phyloP scores from a whole-genome alignment of 2,888 invertebrate genomes.

The Crossocerus cetratus region DNA sequence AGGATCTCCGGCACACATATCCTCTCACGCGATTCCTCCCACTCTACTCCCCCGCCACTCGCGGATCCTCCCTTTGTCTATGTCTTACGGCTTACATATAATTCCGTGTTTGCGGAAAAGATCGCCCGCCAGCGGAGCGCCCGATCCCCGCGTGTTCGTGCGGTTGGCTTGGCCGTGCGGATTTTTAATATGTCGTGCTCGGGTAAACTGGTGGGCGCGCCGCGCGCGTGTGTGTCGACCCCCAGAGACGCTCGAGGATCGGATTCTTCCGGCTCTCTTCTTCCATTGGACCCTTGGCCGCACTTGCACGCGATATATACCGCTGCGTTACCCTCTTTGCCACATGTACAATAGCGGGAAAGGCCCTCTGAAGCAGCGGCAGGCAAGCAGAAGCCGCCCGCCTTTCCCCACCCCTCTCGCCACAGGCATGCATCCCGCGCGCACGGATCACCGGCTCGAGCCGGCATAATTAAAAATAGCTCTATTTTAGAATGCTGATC shows the following conservation, averaged over 20 bases:
- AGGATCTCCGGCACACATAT: constrained; percentile 12
- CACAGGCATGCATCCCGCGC: constrained; percentile 10
- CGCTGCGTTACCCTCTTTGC: constrained; percentile 81
- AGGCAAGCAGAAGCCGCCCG: constrained; percentile 52
- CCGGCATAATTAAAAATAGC: constrained; percentile 75
- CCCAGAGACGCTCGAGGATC: constrained; percentile 34
- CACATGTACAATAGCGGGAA: constrained; percentile 39
- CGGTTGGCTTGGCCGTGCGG: constrained; percentile 61
- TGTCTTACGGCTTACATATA: constrained; percentile 82
- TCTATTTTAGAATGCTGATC: constrained; percentile 72
- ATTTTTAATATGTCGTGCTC: constrained; percentile 74
- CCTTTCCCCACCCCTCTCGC: neutral
- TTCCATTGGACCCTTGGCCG: constrained; percentile 27
- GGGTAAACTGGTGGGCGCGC: constrained; percentile 49
- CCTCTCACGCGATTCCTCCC: constrained; percentile 6
- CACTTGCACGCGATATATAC: constrained; percentile 75
- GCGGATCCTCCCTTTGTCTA: constrained; percentile 71
- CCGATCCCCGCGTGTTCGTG: constrained; percentile 73
- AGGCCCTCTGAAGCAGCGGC: neutral
- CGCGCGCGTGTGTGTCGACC: constrained; percentile 54
- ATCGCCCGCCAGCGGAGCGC: constrained; percentile 63
- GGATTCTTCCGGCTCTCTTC: constrained; percentile 43
- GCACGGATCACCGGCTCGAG: constrained; percentile 56
- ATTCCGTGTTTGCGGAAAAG: constrained; percentile 82
- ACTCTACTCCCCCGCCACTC: constrained; percentile 13